Evolutionary conservation across 30 jellyfish, hydroid and myxozoan genomes (phyloP).

Genomic region (Phacellophora camtschatica): DNA sequence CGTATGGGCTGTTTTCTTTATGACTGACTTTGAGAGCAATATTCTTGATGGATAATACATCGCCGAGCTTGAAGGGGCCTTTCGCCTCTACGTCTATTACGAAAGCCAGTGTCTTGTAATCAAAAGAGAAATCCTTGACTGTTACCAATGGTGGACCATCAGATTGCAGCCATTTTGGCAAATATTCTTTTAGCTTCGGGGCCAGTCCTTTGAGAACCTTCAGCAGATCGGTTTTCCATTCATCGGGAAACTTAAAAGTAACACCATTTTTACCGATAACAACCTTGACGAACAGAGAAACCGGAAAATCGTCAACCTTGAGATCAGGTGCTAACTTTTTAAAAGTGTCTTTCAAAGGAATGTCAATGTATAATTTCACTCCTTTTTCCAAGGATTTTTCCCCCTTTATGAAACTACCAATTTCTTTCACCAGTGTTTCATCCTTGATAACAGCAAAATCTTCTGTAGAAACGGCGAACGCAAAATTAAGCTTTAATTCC

Average conservation of each 20-base stretch:
- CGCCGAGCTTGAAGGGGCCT: conserved; percentile 64
- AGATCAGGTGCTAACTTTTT: conserved; percentile 53
- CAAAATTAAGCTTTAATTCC: conserved; percentile 46
- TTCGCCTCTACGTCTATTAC: conserved; percentile 11
- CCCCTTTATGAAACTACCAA: conserved; percentile 20
- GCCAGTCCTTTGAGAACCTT: conserved; percentile 61
- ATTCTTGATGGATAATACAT: conserved; percentile 39
- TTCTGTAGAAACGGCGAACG: conserved; percentile 45
- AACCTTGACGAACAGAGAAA: conserved; percentile 40
- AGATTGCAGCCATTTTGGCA: conserved; percentile 59
- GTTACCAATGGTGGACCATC: conserved; percentile 64
- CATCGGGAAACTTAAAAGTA: conserved; percentile 68
- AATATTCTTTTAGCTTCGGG: conserved; percentile 63
- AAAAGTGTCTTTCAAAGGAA: conserved; percentile 66
- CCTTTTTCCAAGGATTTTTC: conserved; percentile 59
- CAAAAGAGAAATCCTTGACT: conserved; percentile 53
- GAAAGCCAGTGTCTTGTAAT: conserved; percentile 57
- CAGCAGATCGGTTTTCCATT: conserved; percentile 57
- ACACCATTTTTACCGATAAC: conserved; percentile 42
- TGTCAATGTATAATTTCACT: conserved; percentile 26
- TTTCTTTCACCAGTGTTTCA: conserved; percentile 36
- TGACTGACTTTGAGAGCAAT: conserved; percentile 53
- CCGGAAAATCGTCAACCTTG: conserved; percentile 45
- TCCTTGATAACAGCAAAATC: conserved; percentile 50
- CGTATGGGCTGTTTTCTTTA: conserved; percentile 51